Conservation (phyloP, 2,888 invertebrate species). For the Nephrotoma flavescens region DNA sequence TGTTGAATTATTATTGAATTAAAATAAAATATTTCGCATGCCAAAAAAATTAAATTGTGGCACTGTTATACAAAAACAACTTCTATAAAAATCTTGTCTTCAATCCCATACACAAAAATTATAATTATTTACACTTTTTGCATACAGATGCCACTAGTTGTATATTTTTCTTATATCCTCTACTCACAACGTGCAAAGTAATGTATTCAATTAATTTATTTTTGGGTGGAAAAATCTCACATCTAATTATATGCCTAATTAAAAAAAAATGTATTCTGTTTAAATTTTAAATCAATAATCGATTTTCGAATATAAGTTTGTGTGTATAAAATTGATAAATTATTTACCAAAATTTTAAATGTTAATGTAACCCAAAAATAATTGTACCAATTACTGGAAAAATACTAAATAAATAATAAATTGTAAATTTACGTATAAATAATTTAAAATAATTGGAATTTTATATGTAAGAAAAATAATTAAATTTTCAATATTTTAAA, state of each 20-base stretch:
- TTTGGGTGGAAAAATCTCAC: too few species aligned
- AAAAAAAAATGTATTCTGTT: background rate
- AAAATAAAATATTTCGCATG: background rate
- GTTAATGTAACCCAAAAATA: background rate
- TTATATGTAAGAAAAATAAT: background rate
- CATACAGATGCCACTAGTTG: background rate
- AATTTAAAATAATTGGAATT: background rate
- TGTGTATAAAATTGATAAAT: background rate
- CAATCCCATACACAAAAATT: background rate
- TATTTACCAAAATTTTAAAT: background rate
- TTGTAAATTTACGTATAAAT: background rate
- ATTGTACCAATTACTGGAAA: background rate
- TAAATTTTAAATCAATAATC: background rate
- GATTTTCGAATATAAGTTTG: background rate
- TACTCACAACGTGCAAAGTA: too few species aligned
- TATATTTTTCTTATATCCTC: too few species aligned
- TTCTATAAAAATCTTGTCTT: background rate
- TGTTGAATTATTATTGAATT: background rate
- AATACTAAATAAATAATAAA: background rate
- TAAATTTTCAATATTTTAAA: background rate
- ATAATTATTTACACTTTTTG: background rate
- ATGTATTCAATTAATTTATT: too few species aligned
- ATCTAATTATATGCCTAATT: background rate
- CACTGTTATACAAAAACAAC: background rate
- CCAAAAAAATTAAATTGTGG: background rate